These are phyloP conservation scores for Eulemur albifrons DNA, from an alignment of 2,797 vertebrate genomes.

Conservation along the genomic window DNA sequence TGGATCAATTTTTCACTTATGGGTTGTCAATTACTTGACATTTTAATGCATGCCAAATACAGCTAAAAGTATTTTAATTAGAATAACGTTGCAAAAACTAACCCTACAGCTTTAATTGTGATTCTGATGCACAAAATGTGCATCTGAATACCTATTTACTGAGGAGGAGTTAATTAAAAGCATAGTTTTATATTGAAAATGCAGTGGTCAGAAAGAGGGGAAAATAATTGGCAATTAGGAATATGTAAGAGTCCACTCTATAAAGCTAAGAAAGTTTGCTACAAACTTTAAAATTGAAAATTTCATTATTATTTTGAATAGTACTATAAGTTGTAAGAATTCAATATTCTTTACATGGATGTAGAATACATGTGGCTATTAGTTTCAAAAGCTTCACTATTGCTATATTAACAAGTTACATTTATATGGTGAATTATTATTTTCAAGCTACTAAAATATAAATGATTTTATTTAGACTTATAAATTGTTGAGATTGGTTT, in stretches of 20 bases:
- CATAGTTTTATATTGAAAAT: constrained; percentile 68
- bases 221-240: constrained; percentile 72
- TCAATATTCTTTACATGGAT: not conserved
- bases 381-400: not conserved
- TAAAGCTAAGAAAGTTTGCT: not conserved
- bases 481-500: not conserved
- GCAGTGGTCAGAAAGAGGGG: constrained; percentile 32
- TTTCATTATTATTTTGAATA: constrained; percentile 18
- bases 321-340: not conserved
- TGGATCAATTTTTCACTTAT: constrained; percentile 84
- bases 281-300: constrained; percentile 13
- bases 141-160: constrained; percentile 80
- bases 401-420: not conserved
- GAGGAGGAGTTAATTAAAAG: constrained; percentile 84
- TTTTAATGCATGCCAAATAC: constrained; percentile 81
- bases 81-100: constrained; percentile 74
- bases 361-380: not conserved
- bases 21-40: constrained; percentile 79
- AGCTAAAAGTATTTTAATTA: constrained; percentile 83
- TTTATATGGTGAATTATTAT: not conserved
- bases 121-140: constrained; percentile 73
- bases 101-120: constrained; percentile 75
- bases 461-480: not conserved
- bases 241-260: constrained; percentile 29
- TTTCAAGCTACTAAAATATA: not conserved